Conservation (phyloP, 2,888 invertebrate species). For the Smittia aterrima region DNA sequence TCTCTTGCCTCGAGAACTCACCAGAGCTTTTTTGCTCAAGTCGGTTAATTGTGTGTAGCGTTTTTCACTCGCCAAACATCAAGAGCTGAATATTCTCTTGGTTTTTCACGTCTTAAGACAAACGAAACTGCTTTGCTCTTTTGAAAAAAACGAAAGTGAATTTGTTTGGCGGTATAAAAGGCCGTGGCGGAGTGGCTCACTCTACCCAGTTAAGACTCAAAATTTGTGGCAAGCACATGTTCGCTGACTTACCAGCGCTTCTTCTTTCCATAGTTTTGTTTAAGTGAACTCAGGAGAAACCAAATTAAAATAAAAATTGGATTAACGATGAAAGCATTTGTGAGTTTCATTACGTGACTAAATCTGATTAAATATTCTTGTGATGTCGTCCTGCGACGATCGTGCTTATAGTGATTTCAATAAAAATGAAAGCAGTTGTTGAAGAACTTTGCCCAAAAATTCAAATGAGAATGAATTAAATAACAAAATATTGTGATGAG, state of each 20-base stretch:
- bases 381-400: not conserved
- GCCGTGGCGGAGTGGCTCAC: conserved; percentile 3
- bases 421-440: not conserved
- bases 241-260: not conserved
- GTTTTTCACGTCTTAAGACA: not conserved
- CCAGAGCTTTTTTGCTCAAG: no score
- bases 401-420: not conserved
- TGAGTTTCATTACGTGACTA: conserved; percentile 14
- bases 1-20: not conserved
- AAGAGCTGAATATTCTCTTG: conserved; percentile 15
- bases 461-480: not conserved
- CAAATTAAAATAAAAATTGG: conserved; percentile 4
- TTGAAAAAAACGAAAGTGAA: conserved; percentile 39
- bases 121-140: conserved; percentile 17
- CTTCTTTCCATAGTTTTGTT: not conserved
- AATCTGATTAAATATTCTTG: not conserved
- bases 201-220: conserved; percentile 31
- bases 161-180: conserved; percentile 38
- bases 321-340: conserved; percentile 37
- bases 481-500: no score
- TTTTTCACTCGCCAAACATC: not conserved
- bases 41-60: not conserved
- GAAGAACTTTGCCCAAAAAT: not conserved
- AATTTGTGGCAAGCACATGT: conserved; percentile 4
- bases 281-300: not conserved